Conservation (phyloP, 2,888 invertebrate species). For the Andrena praecox region DNA sequence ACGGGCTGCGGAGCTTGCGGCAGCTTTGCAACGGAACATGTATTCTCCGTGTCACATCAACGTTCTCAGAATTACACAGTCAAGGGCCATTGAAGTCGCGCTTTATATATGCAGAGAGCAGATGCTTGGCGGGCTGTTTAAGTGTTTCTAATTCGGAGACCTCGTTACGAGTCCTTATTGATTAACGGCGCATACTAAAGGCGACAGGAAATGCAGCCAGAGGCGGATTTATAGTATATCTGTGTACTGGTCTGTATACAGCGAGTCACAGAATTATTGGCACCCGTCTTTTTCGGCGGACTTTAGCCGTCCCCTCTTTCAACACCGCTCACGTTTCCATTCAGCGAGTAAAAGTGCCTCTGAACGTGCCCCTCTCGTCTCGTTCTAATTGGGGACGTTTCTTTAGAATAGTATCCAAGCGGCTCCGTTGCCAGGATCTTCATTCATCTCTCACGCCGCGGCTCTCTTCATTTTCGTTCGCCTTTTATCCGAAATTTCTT, state of each 20-base stretch:
- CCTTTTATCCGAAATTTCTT: not conserved
- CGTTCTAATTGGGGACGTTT: too few species aligned
- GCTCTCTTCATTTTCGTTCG: too few species aligned
- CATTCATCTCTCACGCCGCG: too few species aligned
- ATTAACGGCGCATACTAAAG: constrained; percentile 40
- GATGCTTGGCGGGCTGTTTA: not conserved
- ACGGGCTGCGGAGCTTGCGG: not conserved
- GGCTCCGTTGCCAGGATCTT: too few species aligned
- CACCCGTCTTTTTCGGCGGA: too few species aligned
- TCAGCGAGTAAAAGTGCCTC: too few species aligned
- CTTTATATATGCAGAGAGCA: not conserved
- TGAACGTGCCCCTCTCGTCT: too few species aligned
- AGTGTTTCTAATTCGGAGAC: constrained; percentile 38
- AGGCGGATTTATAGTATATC: constrained; percentile 31
- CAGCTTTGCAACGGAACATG: not conserved
- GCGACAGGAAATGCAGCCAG: constrained; percentile 37
- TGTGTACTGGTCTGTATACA: constrained; percentile 32
- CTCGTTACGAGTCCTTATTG: constrained; percentile 49
- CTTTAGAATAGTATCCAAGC: too few species aligned
- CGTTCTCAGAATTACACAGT: not conserved
- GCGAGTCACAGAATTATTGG: not conserved
- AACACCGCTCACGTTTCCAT: too few species aligned
- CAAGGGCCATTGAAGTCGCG: not conserved
- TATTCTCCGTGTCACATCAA: not conserved
- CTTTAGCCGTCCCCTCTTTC: too few species aligned